Conservation (phyloP, 2,888 invertebrate species). For the Volucella zonaria region DNA sequence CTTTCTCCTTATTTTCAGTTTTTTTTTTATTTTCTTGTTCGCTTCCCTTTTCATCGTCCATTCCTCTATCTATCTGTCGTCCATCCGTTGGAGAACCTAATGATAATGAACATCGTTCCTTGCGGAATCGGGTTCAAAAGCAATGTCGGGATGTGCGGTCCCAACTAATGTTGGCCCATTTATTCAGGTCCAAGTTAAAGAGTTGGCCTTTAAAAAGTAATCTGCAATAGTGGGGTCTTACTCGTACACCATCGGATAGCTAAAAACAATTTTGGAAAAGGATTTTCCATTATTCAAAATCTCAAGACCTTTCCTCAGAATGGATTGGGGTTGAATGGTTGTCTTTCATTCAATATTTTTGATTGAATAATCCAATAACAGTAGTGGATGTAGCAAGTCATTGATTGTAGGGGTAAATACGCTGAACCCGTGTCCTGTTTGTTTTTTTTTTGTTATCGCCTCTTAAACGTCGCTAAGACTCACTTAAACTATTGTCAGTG, state of each 20-base stretch:
- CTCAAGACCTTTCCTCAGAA: neutral
- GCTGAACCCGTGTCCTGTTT: neutral
- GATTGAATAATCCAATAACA: constrained; percentile 5
- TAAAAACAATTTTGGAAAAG: too few relatives aligned
- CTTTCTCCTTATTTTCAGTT: constrained; percentile 8
- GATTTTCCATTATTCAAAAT: neutral
- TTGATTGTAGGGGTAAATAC: neutral
- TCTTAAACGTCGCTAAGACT: constrained; percentile 16
- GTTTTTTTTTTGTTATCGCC: neutral
- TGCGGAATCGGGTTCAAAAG: constrained; percentile 55
- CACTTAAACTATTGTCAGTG: constrained; percentile 5
- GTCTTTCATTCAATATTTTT: constrained; percentile 15
- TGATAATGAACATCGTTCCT: constrained; percentile 61
- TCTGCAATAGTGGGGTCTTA: neutral
- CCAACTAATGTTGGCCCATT: constrained; percentile 38
- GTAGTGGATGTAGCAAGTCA: neutral
- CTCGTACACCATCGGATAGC: neutral
- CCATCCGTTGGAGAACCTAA: constrained; percentile 30
- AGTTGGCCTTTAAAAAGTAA: constrained; percentile 2
- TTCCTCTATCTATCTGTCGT: neutral
- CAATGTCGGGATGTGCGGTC: constrained; percentile 37
- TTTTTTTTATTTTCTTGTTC: neutral
- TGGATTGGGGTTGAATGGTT: neutral
- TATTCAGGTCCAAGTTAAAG: constrained; percentile 6
- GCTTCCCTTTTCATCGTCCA: neutral